Evolutionary conservation across 2,888 invertebrate genomes (phyloP).

Genomic region (Gasteruption jaculator): DNA sequence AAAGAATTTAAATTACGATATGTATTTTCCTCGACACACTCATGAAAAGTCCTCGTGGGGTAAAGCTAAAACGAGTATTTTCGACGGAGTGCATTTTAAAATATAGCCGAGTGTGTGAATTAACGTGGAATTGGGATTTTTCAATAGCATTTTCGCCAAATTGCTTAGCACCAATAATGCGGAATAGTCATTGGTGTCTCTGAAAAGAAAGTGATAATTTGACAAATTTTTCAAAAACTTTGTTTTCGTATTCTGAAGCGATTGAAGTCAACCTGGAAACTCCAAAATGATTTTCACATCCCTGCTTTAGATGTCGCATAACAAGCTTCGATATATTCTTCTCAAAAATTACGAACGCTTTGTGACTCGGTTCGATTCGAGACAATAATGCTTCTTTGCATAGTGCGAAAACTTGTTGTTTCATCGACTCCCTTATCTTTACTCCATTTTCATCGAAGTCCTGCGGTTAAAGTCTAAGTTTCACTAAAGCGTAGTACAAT

Average conservation of each 20-base stretch:
- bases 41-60: conserved; percentile 14
- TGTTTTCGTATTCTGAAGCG: too few species aligned
- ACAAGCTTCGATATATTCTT: conserved; percentile 24
- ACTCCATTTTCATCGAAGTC: too few species aligned
- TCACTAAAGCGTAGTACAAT: too few species aligned
- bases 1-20: not conserved
- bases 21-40: not conserved
- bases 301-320: conserved; percentile 21
- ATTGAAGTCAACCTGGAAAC: too few species aligned
- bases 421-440: conserved; percentile 17
- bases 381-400: conserved; percentile 31
- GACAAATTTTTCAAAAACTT: too few species aligned
- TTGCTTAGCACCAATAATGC: conserved; percentile 27
- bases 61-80: conserved; percentile 25
- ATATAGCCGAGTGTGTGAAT: conserved; percentile 26
- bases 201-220: conserved; percentile 12
- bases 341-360: conserved; percentile 26
- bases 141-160: conserved; percentile 28
- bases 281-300: conserved; percentile 28
- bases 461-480: too few species aligned
- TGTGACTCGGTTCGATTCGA: conserved; percentile 32
- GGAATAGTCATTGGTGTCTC: conserved; percentile 17
- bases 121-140: conserved; percentile 24
- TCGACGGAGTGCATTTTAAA: conserved; percentile 21
- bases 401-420: conserved; percentile 21